Percentiles rank a stretch among this genome's conserved stretches.
phyloP scores from a whole-genome alignment of 2,113 vertebrate genomes.

The Tichodroma muraria region DNA sequence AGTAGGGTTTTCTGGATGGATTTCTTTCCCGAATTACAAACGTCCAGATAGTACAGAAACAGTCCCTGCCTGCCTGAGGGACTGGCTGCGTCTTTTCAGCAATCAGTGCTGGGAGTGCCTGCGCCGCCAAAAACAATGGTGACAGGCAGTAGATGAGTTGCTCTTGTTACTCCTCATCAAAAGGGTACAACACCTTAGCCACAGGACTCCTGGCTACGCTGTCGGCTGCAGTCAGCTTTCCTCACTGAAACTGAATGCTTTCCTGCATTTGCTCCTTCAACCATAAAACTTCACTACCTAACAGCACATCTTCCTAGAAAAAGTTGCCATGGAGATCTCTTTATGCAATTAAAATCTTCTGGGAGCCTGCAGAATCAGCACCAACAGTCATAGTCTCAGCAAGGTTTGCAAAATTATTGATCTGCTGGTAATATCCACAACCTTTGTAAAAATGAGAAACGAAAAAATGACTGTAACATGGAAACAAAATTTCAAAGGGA shows the following conservation, averaged over 20 bases:
- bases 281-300: background rate
- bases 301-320: background rate
- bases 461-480: background rate
- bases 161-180: background rate
- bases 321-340: background rate
- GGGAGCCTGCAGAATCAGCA: background rate
- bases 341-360: background rate
- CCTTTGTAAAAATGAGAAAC: background rate
- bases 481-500: background rate
- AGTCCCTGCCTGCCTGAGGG: background rate
- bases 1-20: background rate
- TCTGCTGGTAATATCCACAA: background rate
- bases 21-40: background rate
- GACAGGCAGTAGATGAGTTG: background rate
- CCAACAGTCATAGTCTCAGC: background rate
- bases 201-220: background rate
- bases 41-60: background rate
- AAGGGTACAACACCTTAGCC: background rate
- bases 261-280: background rate
- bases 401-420: background rate
- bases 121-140: background rate
- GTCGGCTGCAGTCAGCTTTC: background rate
- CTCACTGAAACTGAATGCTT: background rate
- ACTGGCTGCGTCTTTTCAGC: background rate
- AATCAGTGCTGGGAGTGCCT: background rate